These are phyloP conservation scores for Leptarthrus brevirostris DNA, from an alignment of 2,888 invertebrate genomes.

Conservation along the genomic window DNA sequence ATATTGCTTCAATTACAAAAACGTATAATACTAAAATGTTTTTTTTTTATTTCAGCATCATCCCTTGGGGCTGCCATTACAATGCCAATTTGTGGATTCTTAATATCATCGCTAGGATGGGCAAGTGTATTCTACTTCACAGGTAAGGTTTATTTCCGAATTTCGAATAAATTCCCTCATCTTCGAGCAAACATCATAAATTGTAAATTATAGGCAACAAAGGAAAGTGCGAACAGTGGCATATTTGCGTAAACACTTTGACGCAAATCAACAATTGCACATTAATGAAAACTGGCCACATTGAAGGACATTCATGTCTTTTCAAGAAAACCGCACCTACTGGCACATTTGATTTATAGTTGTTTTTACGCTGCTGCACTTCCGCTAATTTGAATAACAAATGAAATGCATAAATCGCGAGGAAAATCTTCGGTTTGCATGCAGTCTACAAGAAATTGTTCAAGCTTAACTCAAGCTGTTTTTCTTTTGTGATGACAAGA, in stretches of 20 bases:
- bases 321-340: constrained; percentile 11
- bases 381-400: constrained; percentile 39
- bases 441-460: neutral
- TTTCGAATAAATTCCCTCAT: neutral
- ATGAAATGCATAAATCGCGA: constrained; percentile 14
- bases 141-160: constrained; percentile 70
- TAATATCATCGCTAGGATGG: constrained; percentile 87
- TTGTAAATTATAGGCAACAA: neutral
- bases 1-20: too few species aligned
- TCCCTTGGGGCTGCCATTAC: constrained; percentile 92
- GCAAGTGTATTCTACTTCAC: constrained; percentile 91
- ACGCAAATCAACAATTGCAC: too few species aligned
- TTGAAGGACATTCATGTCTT: constrained; percentile 21
- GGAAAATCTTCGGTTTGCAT: neutral
- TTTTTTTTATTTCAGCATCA: constrained; percentile 72
- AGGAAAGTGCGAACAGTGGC: neutral
- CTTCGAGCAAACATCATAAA: too few species aligned
- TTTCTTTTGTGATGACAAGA: constrained; percentile 5
- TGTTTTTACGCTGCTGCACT: constrained; percentile 26
- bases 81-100: constrained; percentile 86
- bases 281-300: neutral
- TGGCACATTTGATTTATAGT: constrained; percentile 14
- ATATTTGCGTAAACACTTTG: too few species aligned
- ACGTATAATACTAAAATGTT: too few species aligned
- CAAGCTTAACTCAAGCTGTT: neutral